A percentile compares a stretch with the other conserved stretches of the same genome.
Evolutionary conservation across 2,888 invertebrate species (phyloP).

Genomic region (Coleophora deauratella): DNA sequence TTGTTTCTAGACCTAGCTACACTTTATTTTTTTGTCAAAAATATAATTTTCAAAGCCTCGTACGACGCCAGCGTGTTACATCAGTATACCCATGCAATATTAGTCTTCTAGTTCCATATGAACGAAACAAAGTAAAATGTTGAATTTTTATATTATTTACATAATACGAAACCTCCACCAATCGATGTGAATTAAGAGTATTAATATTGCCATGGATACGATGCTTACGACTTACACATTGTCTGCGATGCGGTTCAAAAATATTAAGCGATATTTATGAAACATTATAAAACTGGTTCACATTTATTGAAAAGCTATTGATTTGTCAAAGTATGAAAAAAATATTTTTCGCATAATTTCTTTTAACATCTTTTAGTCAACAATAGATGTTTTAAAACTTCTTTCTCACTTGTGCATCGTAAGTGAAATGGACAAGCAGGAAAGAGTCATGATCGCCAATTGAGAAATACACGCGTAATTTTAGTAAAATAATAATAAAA

Average conservation of each 20-base stretch:
- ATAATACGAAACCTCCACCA: conserved; percentile 49
- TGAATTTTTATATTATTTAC: conserved; percentile 27
- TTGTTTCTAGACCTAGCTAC: too few species aligned
- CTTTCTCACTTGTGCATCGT: conserved; percentile 6
- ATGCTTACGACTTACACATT: conserved; percentile 32
- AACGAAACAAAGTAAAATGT: conserved; percentile 29
- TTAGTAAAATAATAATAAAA: conserved; percentile 29
- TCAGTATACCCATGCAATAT: conserved; percentile 65
- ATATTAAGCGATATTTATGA: conserved; percentile 42
- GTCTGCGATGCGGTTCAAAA: conserved; percentile 51
- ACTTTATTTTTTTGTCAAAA: too few species aligned
- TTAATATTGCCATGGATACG: conserved; percentile 68
- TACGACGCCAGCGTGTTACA: conserved; percentile 1
- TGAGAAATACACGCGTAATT: too few species aligned
- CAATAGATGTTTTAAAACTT: too few species aligned
- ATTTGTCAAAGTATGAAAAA: neutral
- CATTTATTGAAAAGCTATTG: conserved; percentile 26
- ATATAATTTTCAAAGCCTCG: neutral
- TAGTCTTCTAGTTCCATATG: conserved; percentile 42
- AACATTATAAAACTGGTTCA: conserved; percentile 41
- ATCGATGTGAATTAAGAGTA: conserved; percentile 36
- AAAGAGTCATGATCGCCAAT: too few species aligned
- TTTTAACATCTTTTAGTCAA: too few species aligned
- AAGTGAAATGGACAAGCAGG: conserved; percentile 19
- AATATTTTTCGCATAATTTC: too few species aligned